Base-by-base conservation (phyloP, 2,888 invertebrate genomes). In the Philonicus albiceps region DNA sequence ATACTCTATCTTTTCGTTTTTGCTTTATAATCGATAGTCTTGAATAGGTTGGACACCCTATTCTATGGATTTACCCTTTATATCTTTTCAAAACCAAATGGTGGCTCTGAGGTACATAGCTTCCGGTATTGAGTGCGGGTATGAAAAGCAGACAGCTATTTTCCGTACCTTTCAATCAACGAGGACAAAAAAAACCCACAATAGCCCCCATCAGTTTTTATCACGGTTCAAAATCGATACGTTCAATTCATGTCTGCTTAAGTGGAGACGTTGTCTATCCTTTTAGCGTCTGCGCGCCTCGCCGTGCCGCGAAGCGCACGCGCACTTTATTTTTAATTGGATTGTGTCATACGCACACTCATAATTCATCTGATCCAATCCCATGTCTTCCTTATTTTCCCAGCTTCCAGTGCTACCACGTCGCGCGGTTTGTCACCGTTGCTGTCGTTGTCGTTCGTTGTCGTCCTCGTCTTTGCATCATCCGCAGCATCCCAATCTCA, bases 301-400 rank as follows among this genome's bases (percentile, higher is more conserved):
- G 6, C 49, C 16, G 53, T n/a, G n/a, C 19, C 53, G 53, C 8
- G 53, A 53, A 73, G 31, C 74, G 74, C 34, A 37, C 74, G 64
- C 34, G 31, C 73, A 73, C 40, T 84, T 84, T 73, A 73, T 43
- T 73, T 84, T 84, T 84, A 84, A 84, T 84, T 84, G 84, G 84
- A 84, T 84, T 84, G 84, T 84, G 73, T 84, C 84, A 84, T 73
- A 84, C 84, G 84, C 40, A 64, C 11, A 43, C 84, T 84, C 84
- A 84, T 84, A 84, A 73, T 73, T 84, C 84, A 84, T 84, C 73
- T 84, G 72, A 43, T 40, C 49, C 73, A 40, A 84, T 43, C 27
- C 16, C 27, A 43, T 19, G 49, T 84, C 84, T 73, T 53, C 53
- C 40, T 27, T 37, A 31, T 31, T 55, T 31, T 64, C 81, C 31